phyloP scores from a whole-genome alignment of 1,140 invertebrate genomes.

The Elymnias hypermnestra region DNA sequence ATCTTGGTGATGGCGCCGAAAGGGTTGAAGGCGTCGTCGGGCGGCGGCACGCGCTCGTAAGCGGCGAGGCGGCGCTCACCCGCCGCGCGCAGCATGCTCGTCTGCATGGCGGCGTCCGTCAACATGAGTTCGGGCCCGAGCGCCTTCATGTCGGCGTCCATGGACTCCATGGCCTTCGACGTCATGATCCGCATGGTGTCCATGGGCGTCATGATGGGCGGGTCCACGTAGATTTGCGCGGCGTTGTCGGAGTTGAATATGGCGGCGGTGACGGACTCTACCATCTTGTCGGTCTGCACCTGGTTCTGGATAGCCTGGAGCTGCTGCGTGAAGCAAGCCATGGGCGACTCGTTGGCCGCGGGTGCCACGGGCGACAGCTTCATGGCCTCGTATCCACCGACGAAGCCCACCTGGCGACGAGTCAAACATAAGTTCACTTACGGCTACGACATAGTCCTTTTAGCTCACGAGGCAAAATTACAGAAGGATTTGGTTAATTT shows the following conservation, averaged over 20 bases:
- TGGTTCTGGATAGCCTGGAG: conserved; percentile 70
- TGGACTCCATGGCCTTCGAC: conserved; percentile 33
- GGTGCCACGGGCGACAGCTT: conserved; percentile 53
- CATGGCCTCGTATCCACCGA: conserved; percentile 67
- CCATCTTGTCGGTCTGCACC: conserved; percentile 72
- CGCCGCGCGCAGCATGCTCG: no score
- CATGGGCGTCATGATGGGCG: conserved; percentile 43
- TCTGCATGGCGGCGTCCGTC: no score
- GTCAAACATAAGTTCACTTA: no score
- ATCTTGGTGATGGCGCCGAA: conserved; percentile 58
- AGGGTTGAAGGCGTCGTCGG: conserved; percentile 44
- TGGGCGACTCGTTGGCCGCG: conserved; percentile 40
- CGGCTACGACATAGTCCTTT: no score
- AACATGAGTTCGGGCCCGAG: conserved; percentile 53
- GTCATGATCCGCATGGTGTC: conserved; percentile 53
- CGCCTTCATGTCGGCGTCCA: conserved; percentile 50
- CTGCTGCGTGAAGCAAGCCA: conserved; percentile 60
- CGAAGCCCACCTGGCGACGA: conserved; percentile 65
- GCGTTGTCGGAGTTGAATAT: conserved; percentile 67
- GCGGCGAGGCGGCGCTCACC: conserved; percentile 46
- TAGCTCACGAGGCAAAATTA: no score
- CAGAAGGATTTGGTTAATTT: no score
- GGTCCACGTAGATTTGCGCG: conserved; percentile 47
- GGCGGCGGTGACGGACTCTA: conserved; percentile 69
- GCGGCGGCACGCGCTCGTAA: conserved; percentile 45